Evolutionary conservation across 2,797 vertebrate species (phyloP), one percentile per base, ranked within the genome.

Genomic region (Amblyopsis hoosieri): DNA sequence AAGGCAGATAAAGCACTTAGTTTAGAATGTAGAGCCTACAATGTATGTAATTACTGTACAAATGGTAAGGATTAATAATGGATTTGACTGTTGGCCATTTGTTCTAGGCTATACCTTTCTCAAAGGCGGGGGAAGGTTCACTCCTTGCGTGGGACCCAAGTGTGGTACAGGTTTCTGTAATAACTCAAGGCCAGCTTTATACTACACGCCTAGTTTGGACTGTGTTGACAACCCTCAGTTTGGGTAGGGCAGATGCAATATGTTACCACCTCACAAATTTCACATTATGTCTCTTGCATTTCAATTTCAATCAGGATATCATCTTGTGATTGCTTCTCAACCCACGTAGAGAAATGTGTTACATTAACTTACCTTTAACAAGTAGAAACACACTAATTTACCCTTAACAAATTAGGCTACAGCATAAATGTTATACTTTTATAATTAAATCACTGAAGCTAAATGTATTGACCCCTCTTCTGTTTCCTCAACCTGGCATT

Each of bases 181-280:
- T 57, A 89, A 85, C 72, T 75, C 76, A 29, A 82, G 82, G 64
- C 83, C 83, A 11, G 81, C 62, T 37, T 10, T 85, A 1, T 76
- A 65, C 64, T 78, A 87, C 70, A 79, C 49, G 8, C 72, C 82
- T 60, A 78, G 68, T 60, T 57, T 85, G 77, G 82, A 88, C 54
- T 57, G 37, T 58, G 57, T 2, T 55, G 86, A 83, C 74, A 90
- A 79, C 75, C 85, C 82, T 52, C 66, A 55, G 10, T 72, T 84
- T 55, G 82, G 84, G 89, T 91, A 62, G 23, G 33, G 2, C 50
- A 37, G 15, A 15, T 17, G n/a, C 6, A 14, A 8, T 9, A 31
- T n/a, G 19, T 12, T 29, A 13, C 37, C 37, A 42, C 37, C 23
- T 8, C 37, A 42, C 8, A 42, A 9, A 9, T 42, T 2, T 42